phyloP scores from a whole-genome alignment of 2,888 invertebrate genomes.

The Bellardia bayeri region DNA sequence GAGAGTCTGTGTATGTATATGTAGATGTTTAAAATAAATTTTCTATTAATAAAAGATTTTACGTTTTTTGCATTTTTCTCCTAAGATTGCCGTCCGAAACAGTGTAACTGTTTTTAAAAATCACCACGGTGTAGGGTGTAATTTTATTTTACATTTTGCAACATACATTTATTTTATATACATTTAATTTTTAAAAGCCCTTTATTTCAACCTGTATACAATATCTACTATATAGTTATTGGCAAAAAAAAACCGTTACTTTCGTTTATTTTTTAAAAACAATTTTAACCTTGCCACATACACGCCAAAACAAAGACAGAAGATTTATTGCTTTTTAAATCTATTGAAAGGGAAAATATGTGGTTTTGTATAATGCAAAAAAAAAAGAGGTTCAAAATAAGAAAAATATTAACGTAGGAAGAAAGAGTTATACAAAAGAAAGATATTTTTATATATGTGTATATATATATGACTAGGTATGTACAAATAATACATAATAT shows the following conservation, averaged over 20 bases:
- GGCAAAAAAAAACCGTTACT: conserved; percentile 21
- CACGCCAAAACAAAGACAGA: conserved; percentile 26
- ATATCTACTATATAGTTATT: background rate
- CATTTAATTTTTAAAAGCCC: conserved; percentile 24
- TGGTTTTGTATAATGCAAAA: conserved; percentile 31
- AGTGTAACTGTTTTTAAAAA: too few species aligned
- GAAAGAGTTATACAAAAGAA: conserved; percentile 13
- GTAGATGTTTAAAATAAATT: too few species aligned
- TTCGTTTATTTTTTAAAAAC: conserved; percentile 44
- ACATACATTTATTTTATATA: conserved; percentile 25
- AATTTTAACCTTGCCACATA: conserved; percentile 61
- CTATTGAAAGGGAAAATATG: conserved; percentile 71
- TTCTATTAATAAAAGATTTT: too few species aligned
- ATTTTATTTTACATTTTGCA: background rate
- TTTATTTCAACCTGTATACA: conserved; percentile 23
- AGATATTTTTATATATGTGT: conserved; percentile 17
- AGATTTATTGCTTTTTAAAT: conserved; percentile 70
- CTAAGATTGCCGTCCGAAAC: too few species aligned
- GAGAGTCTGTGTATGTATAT: too few species aligned
- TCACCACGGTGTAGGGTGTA: background rate
- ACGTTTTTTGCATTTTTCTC: too few species aligned
- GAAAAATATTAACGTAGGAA: conserved; percentile 1
- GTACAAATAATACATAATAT: background rate
- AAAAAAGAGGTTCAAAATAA: background rate
- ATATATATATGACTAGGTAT: conserved; percentile 4